These are phyloP conservation scores for Plotosus lineatus DNA, from an alignment of 2,113 vertebrate species.

Conservation along the genomic window DNA sequence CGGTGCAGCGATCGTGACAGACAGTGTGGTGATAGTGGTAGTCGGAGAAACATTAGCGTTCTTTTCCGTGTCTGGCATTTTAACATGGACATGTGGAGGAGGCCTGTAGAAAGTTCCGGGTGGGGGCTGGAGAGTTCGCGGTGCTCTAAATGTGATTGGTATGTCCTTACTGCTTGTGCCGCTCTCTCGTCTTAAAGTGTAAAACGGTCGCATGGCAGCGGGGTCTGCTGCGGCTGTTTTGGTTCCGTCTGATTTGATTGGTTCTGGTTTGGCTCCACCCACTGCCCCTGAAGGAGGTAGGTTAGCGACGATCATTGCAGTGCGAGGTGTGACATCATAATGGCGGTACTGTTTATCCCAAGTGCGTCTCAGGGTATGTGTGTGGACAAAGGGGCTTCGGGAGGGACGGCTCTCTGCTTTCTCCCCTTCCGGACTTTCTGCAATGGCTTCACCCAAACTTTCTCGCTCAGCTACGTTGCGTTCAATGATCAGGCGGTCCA, in stretches of 20 bases:
- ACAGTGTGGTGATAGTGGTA: slow-evolving; percentile 9
- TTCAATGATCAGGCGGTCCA: slow-evolving; percentile 76
- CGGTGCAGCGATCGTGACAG: slow-evolving; percentile 9
- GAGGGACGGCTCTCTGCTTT: slow-evolving; percentile 60
- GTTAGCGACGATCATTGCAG: slow-evolving; percentile 69
- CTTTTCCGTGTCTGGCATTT: slow-evolving; percentile 63
- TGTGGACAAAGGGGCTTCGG: slow-evolving; percentile 81
- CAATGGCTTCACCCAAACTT: slow-evolving; percentile 70
- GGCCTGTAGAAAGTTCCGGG: slow-evolving; percentile 97
- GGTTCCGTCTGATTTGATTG: slow-evolving; percentile 50
- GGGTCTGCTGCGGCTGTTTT: slow-evolving; percentile 47
- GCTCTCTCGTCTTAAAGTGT: slow-evolving; percentile 73
- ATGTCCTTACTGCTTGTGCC: slow-evolving; percentile 69
- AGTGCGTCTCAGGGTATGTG: slow-evolving; percentile 78
- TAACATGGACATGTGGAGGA: slow-evolving; percentile 73
- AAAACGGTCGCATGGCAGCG: slow-evolving; percentile 66
- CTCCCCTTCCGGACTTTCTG: slow-evolving; percentile 78
- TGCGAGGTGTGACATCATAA: slow-evolving; percentile 76
- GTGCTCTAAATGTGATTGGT: slow-evolving; percentile 73
- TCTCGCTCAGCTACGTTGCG: slow-evolving; percentile 65
- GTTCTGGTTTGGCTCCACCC: slow-evolving; percentile 57
- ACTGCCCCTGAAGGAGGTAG: slow-evolving; percentile 55
- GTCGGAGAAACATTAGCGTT: slow-evolving; percentile 18
- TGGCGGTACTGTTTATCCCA: slow-evolving; percentile 87
- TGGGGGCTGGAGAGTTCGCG: slow-evolving; percentile 88